These are phyloP conservation scores for Acanthosepion esculentum DNA, from an alignment of 2,888 invertebrate species.

Conservation along the genomic window DNA sequence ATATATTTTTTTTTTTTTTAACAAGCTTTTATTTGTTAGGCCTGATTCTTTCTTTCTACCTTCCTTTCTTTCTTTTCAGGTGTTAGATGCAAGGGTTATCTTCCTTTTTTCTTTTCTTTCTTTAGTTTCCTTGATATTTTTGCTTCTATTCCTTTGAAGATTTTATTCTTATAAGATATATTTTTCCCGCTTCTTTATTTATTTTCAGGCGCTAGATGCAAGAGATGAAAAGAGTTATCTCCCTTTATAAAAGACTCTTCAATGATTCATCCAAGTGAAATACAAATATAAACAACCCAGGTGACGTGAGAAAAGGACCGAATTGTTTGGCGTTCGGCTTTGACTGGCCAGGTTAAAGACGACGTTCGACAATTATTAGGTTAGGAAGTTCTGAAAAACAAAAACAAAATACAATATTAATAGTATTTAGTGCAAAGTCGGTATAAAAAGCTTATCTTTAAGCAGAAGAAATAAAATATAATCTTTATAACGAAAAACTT, in stretches of 20 bases:
- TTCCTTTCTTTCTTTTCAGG: neutral
- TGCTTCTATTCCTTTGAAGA: neutral
- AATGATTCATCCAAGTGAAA: neutral
- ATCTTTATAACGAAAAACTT: too few species aligned
- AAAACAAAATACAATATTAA: neutral
- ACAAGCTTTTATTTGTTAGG: too few species aligned
- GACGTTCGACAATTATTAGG: neutral
- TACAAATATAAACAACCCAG: neutral
- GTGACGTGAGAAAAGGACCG: neutral
- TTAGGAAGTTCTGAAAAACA: neutral
- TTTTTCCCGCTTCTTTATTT: neutral
- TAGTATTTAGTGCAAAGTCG: neutral
- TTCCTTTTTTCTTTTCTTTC: neutral
- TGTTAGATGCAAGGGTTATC: neutral
- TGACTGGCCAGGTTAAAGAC: neutral
- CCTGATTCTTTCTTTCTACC: neutral
- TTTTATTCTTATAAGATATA: too few species aligned
- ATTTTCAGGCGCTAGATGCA: neutral
- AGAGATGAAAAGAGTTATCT: neutral
- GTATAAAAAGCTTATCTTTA: too few species aligned
- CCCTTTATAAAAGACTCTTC: neutral
- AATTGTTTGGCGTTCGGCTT: neutral
- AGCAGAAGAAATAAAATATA: too few species aligned
- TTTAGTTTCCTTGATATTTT: neutral
- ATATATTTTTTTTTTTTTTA: neutral